Percentiles rank a stretch among this genome's conserved stretches.
Evolutionary conservation across 2,797 vertebrate species (phyloP).

Genomic region (Arctocebus calabarensis): DNA sequence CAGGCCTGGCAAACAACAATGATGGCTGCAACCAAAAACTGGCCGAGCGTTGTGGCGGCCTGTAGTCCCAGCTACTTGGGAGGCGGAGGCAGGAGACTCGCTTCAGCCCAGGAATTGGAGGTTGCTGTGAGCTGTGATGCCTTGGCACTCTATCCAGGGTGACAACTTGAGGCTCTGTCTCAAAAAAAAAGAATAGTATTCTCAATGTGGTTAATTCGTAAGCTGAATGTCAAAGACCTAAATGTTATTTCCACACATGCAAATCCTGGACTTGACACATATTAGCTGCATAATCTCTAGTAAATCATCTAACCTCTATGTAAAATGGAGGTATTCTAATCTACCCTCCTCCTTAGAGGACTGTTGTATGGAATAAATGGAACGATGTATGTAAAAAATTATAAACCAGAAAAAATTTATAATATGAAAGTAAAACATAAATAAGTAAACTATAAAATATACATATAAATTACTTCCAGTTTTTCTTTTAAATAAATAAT

Average conservation of each 20-base stretch:
- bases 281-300: neutral
- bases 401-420: neutral
- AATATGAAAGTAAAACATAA: neutral
- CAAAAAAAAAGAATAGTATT: neutral
- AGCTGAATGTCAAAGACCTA: neutral
- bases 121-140: too few species aligned
- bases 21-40: too few species aligned
- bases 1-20: too few species aligned
- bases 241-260: neutral
- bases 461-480: neutral
- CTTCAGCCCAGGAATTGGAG: too few species aligned
- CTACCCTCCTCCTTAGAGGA: neutral
- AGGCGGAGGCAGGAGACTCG: too few species aligned
- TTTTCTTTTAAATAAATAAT: neutral
- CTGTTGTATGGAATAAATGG: constrained; percentile 2
- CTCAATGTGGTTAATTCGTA: neutral
- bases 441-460: neutral
- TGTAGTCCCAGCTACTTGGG: too few species aligned
- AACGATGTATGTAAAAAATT: neutral
- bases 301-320: neutral
- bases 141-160: too few species aligned
- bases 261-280: neutral
- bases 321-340: neutral
- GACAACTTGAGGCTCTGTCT: too few species aligned
- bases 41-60: too few species aligned